Conservation (phyloP, 2,888 invertebrate genomes). For the Entomobrya proxima region DNA sequence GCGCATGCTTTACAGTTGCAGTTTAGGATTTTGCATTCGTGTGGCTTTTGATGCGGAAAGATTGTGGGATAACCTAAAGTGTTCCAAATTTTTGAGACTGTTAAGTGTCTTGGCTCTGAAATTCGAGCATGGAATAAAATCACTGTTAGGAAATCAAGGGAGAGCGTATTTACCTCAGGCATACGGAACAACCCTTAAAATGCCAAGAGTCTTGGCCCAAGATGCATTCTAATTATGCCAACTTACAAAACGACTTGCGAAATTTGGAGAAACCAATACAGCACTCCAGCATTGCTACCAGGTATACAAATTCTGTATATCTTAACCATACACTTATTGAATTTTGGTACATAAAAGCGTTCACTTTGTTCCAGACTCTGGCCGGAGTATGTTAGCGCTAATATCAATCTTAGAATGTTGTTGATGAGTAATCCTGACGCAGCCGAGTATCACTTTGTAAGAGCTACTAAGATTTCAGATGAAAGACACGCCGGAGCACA, state of each 20-base stretch:
- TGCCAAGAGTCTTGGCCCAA: too few species aligned
- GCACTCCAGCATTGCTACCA: conserved; percentile 88
- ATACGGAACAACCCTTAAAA: conserved; percentile 88
- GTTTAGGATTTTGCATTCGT: too few species aligned
- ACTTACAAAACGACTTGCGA: conserved; percentile 87
- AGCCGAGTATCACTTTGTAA: conserved; percentile 87
- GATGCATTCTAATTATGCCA: conserved; percentile 93
- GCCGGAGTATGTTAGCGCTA: conserved; percentile 90
- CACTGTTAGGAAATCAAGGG: conserved; percentile 87
- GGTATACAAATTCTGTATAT: conserved; percentile 80
- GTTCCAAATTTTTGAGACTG: too few species aligned
- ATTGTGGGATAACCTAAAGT: too few species aligned
- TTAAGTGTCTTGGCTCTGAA: conserved; percentile 46
- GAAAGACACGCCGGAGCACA: conserved; percentile 89
- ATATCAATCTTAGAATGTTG: conserved; percentile 90
- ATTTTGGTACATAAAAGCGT: neutral
- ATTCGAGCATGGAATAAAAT: conserved; percentile 83
- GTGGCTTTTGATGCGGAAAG: too few species aligned
- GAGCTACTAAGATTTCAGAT: conserved; percentile 83
- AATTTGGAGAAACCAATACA: conserved; percentile 84
- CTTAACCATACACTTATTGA: neutral
- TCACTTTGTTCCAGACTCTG: conserved; percentile 82
- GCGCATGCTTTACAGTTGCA: conserved; percentile 92
- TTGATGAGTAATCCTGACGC: conserved; percentile 81
- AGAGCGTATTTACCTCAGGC: conserved; percentile 84